Evolutionary conservation across 2,797 vertebrate species (phyloP), one percentile per base, ranked within the genome.

Genomic region (Takifugu rubripes): DNA sequence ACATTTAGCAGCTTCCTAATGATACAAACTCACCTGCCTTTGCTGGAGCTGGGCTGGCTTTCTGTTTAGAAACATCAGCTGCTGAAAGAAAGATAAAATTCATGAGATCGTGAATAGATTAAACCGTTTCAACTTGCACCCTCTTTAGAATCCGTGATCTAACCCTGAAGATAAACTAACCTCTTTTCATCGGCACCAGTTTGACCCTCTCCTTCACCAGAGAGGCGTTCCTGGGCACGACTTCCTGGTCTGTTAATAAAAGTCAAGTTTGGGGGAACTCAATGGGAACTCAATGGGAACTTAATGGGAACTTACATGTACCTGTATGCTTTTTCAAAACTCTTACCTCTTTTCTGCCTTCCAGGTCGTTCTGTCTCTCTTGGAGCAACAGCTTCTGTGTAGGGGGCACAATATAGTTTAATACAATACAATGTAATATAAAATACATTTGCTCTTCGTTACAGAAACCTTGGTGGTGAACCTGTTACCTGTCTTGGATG

Each of bases 181-280:
- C 78, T 70, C 67, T 84, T 66, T 79, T 83, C 57, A 84, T 61
- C 1, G 64, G 75, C 24, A 82, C 78, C 50, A 75, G 59, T 73
- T 77, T 84, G 44, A 81, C 66, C 54, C 61, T 76, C 25, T 74
- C 64, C 59, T 75, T 82, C 8, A 66, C 72, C 25, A 82, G 45
- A 52, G 83, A 58, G 9, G 5, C 68, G 46, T 87, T 85, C 75
- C n/a, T 82, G 16, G 54, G 26, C 26, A 61, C 0, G 2, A 0
- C 54, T 2, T 68, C 72, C 47, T 49, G 51, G 64, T 75, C 77
- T 84, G 52, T 54, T 2, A 27, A 44, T 58, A 26, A 55, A 54
- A 46, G 15, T 46, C 21, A n/a, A 3, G 3, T n/a, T 21, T 21
- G 21, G 21, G 21, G 21, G 21, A 21, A 21, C 21, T 21, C 21